Base-by-base conservation (phyloP, 92 coral and sea anemone genomes). In the Parazoanthus atlanticus region DNA sequence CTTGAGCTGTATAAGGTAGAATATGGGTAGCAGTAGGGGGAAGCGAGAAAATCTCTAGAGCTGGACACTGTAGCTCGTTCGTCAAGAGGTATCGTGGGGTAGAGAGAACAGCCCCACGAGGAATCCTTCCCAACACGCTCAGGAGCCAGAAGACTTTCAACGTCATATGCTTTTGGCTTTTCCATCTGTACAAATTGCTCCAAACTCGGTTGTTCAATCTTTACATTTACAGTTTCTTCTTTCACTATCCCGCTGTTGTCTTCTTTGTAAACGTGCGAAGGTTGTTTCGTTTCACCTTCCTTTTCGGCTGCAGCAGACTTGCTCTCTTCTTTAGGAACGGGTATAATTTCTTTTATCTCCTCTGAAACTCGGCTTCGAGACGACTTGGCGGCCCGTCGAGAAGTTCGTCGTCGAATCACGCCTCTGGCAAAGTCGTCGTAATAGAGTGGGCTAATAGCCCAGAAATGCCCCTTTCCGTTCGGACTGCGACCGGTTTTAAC, bases 401-500 rank as follows among this genome's bases (percentile, higher is more conserved):
- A 84, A 0, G 87, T 84, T 69, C 95, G 94, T 12, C 98, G 74
- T 76, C 98, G 88, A 82, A 94, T 93, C 74, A 93, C 98, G 28
- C 98, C 98, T 43, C 93, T 90, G 32, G 96, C 90, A 89, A 95
- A 95, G 84, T 95, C 98, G 34, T 95, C 98, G 54, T 93, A 95
- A 71, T 95, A 94, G 47, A 88, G 47, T 0, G 96, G 93, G 47
- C 93, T 95, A 43, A 95, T 95, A 21, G 98, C 96, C 98, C 98
- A 95, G 91, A 95, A 95, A 87, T 95, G 98, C 15, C 98, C 98
- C 73, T 95, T 95, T 19, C 98, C 98, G 65, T 95, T 95, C 7
- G 98, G 98, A 80, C 98, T 95, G 46, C 98, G 94, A 8, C 98
- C 98, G 67, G 95, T 94, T 74, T 95, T 95, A 72, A 95, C 90